phyloP scores from a whole-genome alignment of 2,888 invertebrate species.

The Drosophila acutilabella region DNA sequence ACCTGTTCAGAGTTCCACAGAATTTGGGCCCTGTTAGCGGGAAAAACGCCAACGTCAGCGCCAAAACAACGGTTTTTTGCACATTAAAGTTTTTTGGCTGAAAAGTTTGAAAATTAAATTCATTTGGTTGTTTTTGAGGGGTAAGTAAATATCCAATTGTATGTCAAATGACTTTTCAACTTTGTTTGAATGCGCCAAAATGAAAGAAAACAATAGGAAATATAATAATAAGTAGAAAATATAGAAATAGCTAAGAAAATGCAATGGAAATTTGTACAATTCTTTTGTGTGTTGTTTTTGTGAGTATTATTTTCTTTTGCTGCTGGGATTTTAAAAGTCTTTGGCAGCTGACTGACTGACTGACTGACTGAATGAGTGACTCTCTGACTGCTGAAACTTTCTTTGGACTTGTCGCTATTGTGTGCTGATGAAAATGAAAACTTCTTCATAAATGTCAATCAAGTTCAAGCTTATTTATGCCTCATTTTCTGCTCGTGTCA shows the following conservation, averaged over 20 bases:
- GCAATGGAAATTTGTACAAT: constrained; percentile 35
- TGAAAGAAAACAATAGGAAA: constrained; percentile 9
- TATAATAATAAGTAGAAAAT: constrained; percentile 9
- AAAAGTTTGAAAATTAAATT: constrained; percentile 76
- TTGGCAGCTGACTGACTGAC: constrained; percentile 32
- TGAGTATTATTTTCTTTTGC: constrained; percentile 28
- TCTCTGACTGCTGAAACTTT: constrained; percentile 30
- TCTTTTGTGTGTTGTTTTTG: constrained; percentile 41
- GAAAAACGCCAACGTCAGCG: neutral
- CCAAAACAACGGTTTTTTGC: constrained; percentile 19
- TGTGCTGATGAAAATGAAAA: constrained; percentile 2
- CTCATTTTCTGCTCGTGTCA: constrained; percentile 23
- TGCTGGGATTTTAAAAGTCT: constrained; percentile 38
- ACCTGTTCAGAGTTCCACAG: constrained; percentile 55
- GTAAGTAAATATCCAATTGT: constrained; percentile 69
- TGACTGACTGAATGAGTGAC: neutral
- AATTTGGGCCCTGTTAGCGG: no score
- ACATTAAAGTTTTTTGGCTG: constrained; percentile 51
- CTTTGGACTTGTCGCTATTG: constrained; percentile 10
- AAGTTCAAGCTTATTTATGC: constrained; percentile 15
- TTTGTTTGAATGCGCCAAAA: constrained; percentile 30
- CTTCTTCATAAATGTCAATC: constrained; percentile 26
- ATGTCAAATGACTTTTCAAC: constrained; percentile 75
- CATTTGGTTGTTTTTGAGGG: constrained; percentile 71
- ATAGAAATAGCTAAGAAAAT: constrained; percentile 18